Conservation (phyloP, 2,113 vertebrate species). For the Gymnarchus niloticus region DNA sequence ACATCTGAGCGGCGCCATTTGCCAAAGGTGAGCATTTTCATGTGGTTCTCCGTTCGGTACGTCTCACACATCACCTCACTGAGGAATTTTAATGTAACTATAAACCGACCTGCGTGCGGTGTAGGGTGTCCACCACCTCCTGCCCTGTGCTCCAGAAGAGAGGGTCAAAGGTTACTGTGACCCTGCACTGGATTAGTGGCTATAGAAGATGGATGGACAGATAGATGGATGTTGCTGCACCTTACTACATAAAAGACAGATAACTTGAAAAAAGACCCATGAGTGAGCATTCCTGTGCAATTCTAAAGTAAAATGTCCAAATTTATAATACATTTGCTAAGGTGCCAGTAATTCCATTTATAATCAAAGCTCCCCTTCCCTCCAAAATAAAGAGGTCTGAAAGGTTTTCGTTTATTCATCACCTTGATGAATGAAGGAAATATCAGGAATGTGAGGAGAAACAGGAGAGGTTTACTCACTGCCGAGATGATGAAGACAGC, state of each 20-base stretch:
- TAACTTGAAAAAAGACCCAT: background rate
- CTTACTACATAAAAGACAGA: background rate
- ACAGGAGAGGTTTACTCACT: conserved; percentile 37
- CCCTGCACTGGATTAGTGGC: background rate
- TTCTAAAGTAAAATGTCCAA: background rate
- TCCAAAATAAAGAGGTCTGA: conserved; percentile 12
- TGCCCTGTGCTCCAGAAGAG: background rate
- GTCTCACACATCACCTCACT: background rate
- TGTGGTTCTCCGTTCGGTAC: background rate
- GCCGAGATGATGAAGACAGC: conserved; percentile 39
- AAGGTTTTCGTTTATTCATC: conserved; percentile 15
- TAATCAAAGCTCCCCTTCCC: conserved; percentile 15
- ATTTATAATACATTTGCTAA: conserved; percentile 6
- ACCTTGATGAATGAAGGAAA: conserved; percentile 36
- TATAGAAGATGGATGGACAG: background rate
- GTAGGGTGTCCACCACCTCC: background rate
- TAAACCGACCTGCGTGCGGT: background rate
- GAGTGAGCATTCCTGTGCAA: background rate
- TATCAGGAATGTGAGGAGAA: conserved; percentile 15
- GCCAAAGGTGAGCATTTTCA: background rate
- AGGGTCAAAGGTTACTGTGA: background rate
- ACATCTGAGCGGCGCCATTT: background rate
- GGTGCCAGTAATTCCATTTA: background rate
- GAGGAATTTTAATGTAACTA: too few relatives aligned
- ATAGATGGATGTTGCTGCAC: too few relatives aligned